Base-by-base conservation (phyloP, 1,140 invertebrate species). In the Brachionus paranguensis region DNA sequence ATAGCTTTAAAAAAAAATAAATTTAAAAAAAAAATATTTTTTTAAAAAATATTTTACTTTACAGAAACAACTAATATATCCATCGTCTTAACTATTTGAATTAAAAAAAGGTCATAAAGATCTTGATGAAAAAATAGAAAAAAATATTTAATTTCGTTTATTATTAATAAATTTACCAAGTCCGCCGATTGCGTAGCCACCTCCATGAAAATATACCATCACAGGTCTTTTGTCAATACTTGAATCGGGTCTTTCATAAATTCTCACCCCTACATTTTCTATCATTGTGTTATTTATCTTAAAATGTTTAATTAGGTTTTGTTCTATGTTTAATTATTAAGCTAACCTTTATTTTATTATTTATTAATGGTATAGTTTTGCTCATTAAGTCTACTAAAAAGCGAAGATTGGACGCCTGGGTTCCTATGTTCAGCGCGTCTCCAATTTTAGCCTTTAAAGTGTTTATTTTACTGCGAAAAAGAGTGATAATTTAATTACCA, bases 31-130 rank as follows among this genome's bases (percentile, higher is more conserved):
- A 37, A 68, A 68, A n/a, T 47, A 10, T 14, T 8, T 74, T 24
- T 50, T 43, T 41, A 4, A 6, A 4, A 5, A n/a, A 33, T 17
- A 45, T 27, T 50, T 86, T 86, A 88, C 87, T 87, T 86, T 27
- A 87, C 85, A 41, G 87, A 87, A 17, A 88, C 85, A 12, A 87
- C 85, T n/a, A 86, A 84, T 12, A 81, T 81, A 20, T 81, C 20
- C n/a, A 81, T 43, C 20, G 10, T 7, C 24, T 81, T 81, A 20
- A 33, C 33, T 6, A 81, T 64, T 64, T 81, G 50, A 64, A 81
- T 68, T 50, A 81, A 68, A 81, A 27, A 81, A 29, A 64, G n/a
- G 64, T 81, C 78, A 81, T 68, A 81, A 17, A 45, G 29, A 29
- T 81, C 78, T 81, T 55, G 1, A 20, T 29, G 17, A 43, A 76